These are phyloP conservation scores for Drosophila teissieri DNA, from an alignment of 1,140 invertebrate species.

Conservation along the genomic window DNA sequence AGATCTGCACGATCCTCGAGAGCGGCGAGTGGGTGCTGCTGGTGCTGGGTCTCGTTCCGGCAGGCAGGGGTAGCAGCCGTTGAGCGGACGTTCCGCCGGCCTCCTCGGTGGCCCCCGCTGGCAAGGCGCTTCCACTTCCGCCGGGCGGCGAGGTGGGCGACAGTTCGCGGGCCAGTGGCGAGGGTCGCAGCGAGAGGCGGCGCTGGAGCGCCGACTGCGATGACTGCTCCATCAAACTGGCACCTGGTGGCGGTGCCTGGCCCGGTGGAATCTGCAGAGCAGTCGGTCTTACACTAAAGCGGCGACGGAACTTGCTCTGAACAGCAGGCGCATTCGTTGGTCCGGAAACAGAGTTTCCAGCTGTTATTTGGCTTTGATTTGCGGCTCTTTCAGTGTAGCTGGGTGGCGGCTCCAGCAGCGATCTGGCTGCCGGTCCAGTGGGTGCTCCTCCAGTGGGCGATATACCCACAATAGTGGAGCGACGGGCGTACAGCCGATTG, in stretches of 20 bases:
- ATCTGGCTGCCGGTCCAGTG: slow-evolving; percentile 3
- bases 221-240: slow-evolving; percentile 37
- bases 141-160: slow-evolving; percentile 49
- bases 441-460: slow-evolving; percentile 36
- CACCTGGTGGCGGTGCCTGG: slow-evolving; percentile 75
- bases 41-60: slow-evolving; percentile 60
- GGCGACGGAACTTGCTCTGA: slow-evolving; percentile 72
- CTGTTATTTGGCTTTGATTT: background rate
- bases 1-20: slow-evolving; percentile 80
- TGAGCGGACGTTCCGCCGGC: slow-evolving; percentile 34
- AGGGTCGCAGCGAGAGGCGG: slow-evolving; percentile 79
- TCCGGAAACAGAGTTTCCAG: background rate
- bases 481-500: slow-evolving; percentile 75
- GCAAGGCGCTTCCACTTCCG: background rate
- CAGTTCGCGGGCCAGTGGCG: slow-evolving; percentile 73
- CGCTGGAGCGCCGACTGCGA: slow-evolving; percentile 76
- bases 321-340: slow-evolving; percentile 7
- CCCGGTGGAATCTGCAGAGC: slow-evolving; percentile 80
- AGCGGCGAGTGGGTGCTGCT: slow-evolving; percentile 82
- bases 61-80: slow-evolving; percentile 56
- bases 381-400: slow-evolving; percentile 63
- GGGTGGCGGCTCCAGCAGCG: slow-evolving; percentile 70
- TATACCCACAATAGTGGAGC: slow-evolving; percentile 78
- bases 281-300: slow-evolving; percentile 81
- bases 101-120: slow-evolving; percentile 32